Base-by-base conservation (phyloP, 1,140 invertebrate genomes). In the Yoshiicerus persimilis region DNA sequence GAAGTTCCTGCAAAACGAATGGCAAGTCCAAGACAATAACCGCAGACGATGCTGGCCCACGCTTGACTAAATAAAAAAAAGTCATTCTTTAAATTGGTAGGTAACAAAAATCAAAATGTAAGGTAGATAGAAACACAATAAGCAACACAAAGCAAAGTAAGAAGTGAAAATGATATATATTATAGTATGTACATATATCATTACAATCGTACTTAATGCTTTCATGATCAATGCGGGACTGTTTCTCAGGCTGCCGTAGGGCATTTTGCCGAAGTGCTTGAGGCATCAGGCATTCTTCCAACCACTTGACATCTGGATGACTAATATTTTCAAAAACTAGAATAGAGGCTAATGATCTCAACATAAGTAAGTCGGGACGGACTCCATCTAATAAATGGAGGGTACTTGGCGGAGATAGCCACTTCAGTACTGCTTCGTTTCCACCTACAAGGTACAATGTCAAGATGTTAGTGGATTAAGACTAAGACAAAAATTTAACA, bases 11-110 rank as follows among this genome's bases (percentile, higher is more conserved):
- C 98, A 93, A 96, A 99, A 91, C 97, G 96, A 10, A 99, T 93
- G 2, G 97, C 98, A 88, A 99, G 92, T n/a, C 97, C 96, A 93
- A 99, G 96, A 92, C 97, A 98, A 11, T 97, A 97, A 39, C 98
- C 98, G 38, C 97, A 96, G 80, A 99, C 94, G 87, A 99, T 98
- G 92, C 99, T 98, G 92, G 97, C 98, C 93, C 98, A 99, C 0
- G 97, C 97, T 94, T 99, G 98, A 91, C 96, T 96, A 92, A 64
- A 94, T 56, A 56, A 56, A 47, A 47, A 0, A 47, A 47, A 20
- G n/a, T 47, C 41, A 47, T 41, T 41, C 10, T 41, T 41, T n/a
- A n/a, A 41, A 41, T 41, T 13, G 1, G 34, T 36, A 10, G 3
- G 1, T 39, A 84, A 20, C 20, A 75, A 75, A 32, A 9, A 30